phyloP scores from a whole-genome alignment of 2,113 vertebrate genomes.

The Castor canadensis region DNA sequence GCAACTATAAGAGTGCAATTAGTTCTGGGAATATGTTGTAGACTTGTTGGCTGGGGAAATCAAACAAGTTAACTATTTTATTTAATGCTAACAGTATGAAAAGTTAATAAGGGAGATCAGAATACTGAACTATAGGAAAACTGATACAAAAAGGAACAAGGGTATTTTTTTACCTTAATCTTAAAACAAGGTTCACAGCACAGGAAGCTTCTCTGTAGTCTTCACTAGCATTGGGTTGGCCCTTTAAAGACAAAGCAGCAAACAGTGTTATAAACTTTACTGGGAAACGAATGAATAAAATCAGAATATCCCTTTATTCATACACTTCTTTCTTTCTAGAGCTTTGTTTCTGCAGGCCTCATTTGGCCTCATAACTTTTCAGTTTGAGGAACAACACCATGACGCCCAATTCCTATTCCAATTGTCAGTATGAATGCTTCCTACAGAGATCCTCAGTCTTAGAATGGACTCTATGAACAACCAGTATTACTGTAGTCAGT shows the following conservation, averaged over 20 bases:
- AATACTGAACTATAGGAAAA: constrained; percentile 60
- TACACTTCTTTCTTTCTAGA: background rate
- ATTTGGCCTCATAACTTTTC: background rate
- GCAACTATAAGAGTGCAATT: constrained; percentile 81
- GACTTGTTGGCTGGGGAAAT: constrained; percentile 76
- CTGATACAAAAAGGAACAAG: constrained; percentile 59
- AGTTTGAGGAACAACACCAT: background rate
- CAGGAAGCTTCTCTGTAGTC: constrained; percentile 87
- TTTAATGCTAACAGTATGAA: constrained; percentile 79
- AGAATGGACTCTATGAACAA: background rate
- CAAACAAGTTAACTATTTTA: constrained; percentile 72
- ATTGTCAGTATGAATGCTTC: background rate
- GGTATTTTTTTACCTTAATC: constrained; percentile 92
- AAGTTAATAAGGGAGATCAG: constrained; percentile 72
- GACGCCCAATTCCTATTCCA: background rate
- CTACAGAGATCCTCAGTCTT: fast-evolving
- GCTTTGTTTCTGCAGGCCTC: background rate
- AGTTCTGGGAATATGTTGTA: constrained; percentile 74
- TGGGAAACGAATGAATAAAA: background rate
- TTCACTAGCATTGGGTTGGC: constrained; percentile 87
- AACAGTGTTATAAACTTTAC: constrained; percentile 18
- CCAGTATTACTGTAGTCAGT: background rate
- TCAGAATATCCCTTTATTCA: background rate
- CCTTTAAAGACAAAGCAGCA: constrained; percentile 83
- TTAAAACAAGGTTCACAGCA: constrained; percentile 96